These are phyloP conservation scores for Laodelphax striatellus DNA, from an alignment of 1,140 invertebrate species.

Conservation along the genomic window DNA sequence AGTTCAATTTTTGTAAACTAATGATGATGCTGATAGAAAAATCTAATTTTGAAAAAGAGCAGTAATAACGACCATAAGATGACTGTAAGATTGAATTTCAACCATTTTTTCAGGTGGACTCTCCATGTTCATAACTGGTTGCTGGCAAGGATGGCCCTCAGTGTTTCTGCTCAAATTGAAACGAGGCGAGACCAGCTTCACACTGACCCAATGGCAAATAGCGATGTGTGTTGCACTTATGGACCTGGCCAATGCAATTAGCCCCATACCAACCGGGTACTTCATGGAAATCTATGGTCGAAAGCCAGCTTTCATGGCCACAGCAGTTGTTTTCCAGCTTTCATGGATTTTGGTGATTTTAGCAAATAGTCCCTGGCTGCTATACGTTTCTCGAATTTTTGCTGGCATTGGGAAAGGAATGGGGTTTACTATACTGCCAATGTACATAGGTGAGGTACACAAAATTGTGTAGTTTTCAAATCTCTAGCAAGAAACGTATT, in stretches of 20 bases:
- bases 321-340: slow-evolving; percentile 35
- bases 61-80: too few relatives aligned
- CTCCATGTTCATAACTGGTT: neutral
- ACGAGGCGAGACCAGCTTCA: slow-evolving; percentile 2
- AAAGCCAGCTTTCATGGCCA: slow-evolving; percentile 50
- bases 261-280: slow-evolving; percentile 28
- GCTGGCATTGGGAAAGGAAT: slow-evolving; percentile 37
- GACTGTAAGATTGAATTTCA: too few relatives aligned
- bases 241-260: slow-evolving; percentile 21
- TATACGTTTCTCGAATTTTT: slow-evolving; percentile 49
- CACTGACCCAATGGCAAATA: slow-evolving; percentile 7
- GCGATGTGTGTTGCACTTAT: slow-evolving; percentile 21
- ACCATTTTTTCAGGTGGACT: neutral
- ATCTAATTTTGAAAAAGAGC: too few relatives aligned
- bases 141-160: slow-evolving; percentile 15
- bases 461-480: too few relatives aligned
- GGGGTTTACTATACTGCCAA: slow-evolving; percentile 36
- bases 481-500: too few relatives aligned
- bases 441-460: slow-evolving; percentile 57
- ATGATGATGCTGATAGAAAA: too few relatives aligned
- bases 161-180: slow-evolving; percentile 15
- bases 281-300: slow-evolving; percentile 64
- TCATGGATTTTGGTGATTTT: slow-evolving; percentile 39
- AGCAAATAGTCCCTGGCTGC: slow-evolving; percentile 39
- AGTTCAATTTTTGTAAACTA: too few relatives aligned